Evolutionary conservation across 2,797 vertebrate genomes (phyloP), one percentile per base, ranked within the genome.

Genomic region (Micrastur ruficollis): DNA sequence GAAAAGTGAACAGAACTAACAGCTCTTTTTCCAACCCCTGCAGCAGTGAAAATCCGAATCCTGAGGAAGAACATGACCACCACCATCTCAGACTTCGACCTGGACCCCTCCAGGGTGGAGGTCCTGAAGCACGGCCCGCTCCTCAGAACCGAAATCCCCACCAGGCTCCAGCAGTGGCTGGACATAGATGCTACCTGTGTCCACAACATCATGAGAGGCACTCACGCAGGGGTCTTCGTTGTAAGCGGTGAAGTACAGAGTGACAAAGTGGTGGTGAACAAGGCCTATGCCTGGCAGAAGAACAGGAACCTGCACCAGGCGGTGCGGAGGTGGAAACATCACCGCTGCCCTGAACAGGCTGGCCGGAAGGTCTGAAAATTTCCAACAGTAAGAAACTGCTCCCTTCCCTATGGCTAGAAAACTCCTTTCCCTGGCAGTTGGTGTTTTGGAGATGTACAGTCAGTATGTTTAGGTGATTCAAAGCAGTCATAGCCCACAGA

Each of bases 31-130:
- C 42, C 72, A 90, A 67, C 14, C 19, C 83, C 74, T 27, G 50
- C 95, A 99, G 98, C 98, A 80, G 98, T 98, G 86, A 99, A 99
- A 98, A 97, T 99, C 56, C 98, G 98, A 76, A 98, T 99, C 75
- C 97, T 98, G 46, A 95, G 96, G 90, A 97, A 97, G 82, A 98
- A 98, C 56, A 92, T 93, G 9, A 99, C 98, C 19, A 95, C 97
- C 12, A 97, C 96, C 62, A 94, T 99, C 63, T 98, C 98, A 0
- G 98, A 98, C 97, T 99, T 98, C 2, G 98, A 98, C 22, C 90
- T 99, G 97, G 98, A 98, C 70, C 95, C 89, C 25, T 92, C 97
- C 49, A 98, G 96, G 89, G 89, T 98, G 92, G 98, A 99, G 47
- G 98, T 99, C 52, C 75, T 99, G 90, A 99, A 99, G 97, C 98